Conservation (phyloP, 1,140 invertebrate genomes). For the Hypsibius dujardini region DNA sequence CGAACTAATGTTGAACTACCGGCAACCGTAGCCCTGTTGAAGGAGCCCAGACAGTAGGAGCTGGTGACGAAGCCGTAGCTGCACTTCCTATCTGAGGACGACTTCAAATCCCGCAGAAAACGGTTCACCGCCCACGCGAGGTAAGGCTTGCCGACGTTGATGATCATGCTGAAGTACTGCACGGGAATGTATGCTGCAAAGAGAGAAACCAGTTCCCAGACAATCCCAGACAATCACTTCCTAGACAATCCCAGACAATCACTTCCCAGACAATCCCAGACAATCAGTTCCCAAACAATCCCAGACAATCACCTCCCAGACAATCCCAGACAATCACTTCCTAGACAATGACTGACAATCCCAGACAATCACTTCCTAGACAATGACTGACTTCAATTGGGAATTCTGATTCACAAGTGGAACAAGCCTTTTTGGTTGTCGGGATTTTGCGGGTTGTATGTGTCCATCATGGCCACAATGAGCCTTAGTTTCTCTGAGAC, state of each 20-base stretch:
- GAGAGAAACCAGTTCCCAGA: background rate
- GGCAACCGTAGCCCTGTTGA: background rate
- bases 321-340: no score
- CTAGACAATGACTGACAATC: no score
- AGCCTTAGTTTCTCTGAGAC: background rate
- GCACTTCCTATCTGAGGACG: conserved; percentile 9
- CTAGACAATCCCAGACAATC: background rate
- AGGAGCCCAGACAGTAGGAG: conserved; percentile 1
- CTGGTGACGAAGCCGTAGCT: conserved; percentile 1
- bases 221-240: background rate
- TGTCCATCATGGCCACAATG: background rate
- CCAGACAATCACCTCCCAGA: no score
- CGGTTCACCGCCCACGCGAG: conserved; percentile 12
- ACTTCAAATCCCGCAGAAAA: conserved; percentile 18
- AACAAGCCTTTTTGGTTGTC: background rate
- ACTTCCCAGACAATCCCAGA: background rate
- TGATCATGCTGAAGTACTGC: conserved; percentile 31
- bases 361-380: background rate
- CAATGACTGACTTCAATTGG: no score
- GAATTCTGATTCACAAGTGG: background rate
- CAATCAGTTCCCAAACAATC: background rate
- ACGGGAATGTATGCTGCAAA: background rate
- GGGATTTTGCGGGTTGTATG: conserved; percentile 4
- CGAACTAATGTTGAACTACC: no score
- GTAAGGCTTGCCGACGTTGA: conserved; percentile 27